phyloP scores from a whole-genome alignment of 2,113 vertebrate genomes.

The Siphamia tubifer region DNA sequence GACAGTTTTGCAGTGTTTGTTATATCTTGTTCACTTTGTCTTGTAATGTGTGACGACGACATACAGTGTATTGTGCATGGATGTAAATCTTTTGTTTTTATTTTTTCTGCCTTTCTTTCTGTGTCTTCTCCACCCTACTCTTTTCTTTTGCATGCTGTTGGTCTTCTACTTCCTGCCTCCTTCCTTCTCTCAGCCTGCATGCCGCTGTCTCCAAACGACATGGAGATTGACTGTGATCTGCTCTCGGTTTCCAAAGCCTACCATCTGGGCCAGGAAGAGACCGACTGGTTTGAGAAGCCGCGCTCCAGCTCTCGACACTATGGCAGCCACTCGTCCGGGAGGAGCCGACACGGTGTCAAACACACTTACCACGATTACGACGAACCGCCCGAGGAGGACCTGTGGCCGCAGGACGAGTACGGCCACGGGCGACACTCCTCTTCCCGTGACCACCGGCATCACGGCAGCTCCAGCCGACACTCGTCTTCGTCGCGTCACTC shows the following conservation, averaged over 20 bases:
- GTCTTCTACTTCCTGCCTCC: conserved; percentile 71
- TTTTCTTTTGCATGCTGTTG: conserved; percentile 72
- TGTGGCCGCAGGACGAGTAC: conserved; percentile 91
- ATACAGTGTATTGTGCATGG: conserved; percentile 67
- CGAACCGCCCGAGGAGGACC: conserved; percentile 92
- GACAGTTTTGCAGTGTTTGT: conserved; percentile 64
- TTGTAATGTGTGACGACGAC: conserved; percentile 43
- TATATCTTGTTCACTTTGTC: conserved; percentile 37
- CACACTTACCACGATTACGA: conserved; percentile 96
- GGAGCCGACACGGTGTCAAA: conserved; percentile 87
- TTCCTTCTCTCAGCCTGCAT: conserved; percentile 80
- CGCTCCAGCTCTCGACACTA: conserved; percentile 93
- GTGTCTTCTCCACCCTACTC: conserved; percentile 52
- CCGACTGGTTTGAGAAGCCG: conserved; percentile 99
- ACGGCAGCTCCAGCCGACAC: conserved; percentile 88
- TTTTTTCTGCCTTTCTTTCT: conserved; percentile 69
- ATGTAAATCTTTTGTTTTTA: conserved; percentile 63
- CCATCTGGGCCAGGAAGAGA: conserved; percentile 99
- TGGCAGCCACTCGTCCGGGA: conserved; percentile 89
- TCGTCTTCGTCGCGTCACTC: conserved; percentile 85
- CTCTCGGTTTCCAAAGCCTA: conserved; percentile 99
- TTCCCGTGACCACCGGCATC: conserved; percentile 90
- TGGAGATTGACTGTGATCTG: conserved; percentile 91
- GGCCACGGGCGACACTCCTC: conserved; percentile 81
- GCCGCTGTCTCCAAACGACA: conserved; percentile 71